Evolutionary conservation across 2,113 vertebrate species (phyloP).

Genomic region (Amphilophus citrinellus): DNA sequence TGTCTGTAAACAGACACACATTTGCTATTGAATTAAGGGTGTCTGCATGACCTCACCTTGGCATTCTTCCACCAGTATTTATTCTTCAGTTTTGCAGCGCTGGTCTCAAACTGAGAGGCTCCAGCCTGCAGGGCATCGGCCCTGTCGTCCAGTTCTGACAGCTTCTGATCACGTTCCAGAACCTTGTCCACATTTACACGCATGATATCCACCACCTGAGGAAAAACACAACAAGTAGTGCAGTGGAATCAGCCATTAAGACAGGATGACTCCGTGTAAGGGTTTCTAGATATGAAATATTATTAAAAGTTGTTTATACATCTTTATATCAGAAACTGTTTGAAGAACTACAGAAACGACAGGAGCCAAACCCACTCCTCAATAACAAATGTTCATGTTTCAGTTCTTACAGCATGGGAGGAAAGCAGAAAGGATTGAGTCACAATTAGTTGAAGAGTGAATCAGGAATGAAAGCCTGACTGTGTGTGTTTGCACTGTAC

Average conservation of each 20-base stretch:
- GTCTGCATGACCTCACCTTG: slow-evolving; percentile 82
- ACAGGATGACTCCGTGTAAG: background rate
- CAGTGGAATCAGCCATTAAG: background rate
- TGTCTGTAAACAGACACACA: background rate
- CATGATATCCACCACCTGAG: slow-evolving; percentile 97
- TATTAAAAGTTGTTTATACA: background rate
- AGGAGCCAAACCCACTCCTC: background rate
- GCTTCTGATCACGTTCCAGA: slow-evolving; percentile 96
- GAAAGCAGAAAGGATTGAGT: background rate
- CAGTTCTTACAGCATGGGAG: background rate
- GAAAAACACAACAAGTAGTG: background rate
- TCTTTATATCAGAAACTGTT: background rate
- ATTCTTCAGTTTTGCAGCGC: slow-evolving; percentile 93
- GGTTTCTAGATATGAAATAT: background rate
- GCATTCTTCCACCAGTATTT: slow-evolving; percentile 98
- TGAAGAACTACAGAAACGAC: background rate
- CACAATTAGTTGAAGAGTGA: background rate
- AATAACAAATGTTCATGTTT: background rate
- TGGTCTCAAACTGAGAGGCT: slow-evolving; percentile 97
- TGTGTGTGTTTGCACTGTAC: slow-evolving; percentile 31
- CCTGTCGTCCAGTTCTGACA: slow-evolving; percentile 89
- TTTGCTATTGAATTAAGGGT: background rate
- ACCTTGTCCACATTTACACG: slow-evolving; percentile 98
- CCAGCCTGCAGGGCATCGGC: slow-evolving; percentile 86
- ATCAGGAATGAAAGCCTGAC: background rate